Evolutionary conservation across 2,797 vertebrate genomes (phyloP), one percentile per base, ranked within the genome.

Genomic region (Myripristis jacobus): DNA sequence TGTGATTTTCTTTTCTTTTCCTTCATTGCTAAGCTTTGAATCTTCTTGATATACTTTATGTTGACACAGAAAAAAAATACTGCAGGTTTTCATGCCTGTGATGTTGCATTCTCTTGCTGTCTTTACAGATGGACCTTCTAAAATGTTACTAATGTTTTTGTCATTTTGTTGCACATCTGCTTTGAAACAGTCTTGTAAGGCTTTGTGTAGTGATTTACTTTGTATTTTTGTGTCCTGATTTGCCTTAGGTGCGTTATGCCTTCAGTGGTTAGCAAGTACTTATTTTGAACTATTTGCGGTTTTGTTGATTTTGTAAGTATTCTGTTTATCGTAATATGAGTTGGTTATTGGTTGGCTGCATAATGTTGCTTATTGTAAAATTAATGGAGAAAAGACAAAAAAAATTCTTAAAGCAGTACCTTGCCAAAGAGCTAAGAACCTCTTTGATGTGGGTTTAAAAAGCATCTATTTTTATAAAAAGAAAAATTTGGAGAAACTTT

Each of bases 371-470:
- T 96, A 96, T 96, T 97, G 96, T 97, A 96, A 95, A 96, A 94
- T 94, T 96, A 96, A 94, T 87, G 92, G 94, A 94, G 81, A 92
- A 90, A 90, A 96, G 86, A 92, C 84, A 93, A 93, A 96, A 97
- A 96, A 92, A 94, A 89, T 96, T 98, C 96, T 77, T 98, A 97
- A 97, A 97, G 95, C 95, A 96, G 96, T 97, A 98, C 96, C 96
- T 98, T 98, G 97, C 97, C 97, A 99, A 98, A 99, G 97, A 99
- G 97, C 96, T 95, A 96, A 96, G 94, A 97, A 95, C 97, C 97
- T 99, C 97, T 99, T 99, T 99, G 97, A 98, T 97, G 97, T 98
- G 96, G 96, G 96, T 98, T 97, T 97, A 94, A 94, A 94, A 98
- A 97, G 95, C 95, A 95, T 99, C 95, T 99, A 98, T 99, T 98